Base-by-base conservation (phyloP, 2,113 vertebrate species). In the Morone saxatilis region DNA sequence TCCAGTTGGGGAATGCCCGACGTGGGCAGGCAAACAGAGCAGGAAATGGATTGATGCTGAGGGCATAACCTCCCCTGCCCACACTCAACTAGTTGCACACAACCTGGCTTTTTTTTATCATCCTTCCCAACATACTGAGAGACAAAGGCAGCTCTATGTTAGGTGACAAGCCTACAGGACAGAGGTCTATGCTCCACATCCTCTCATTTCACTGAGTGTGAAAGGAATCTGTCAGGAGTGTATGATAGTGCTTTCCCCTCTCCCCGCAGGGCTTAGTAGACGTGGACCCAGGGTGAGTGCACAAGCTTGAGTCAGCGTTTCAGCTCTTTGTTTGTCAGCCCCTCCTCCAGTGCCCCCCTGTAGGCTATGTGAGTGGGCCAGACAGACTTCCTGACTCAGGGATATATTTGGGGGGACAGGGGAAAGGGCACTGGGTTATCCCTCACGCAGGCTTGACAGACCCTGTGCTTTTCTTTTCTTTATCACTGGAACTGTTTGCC, bases 351-450 rank as follows among this genome's bases (percentile, higher is more conserved):
- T 13, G 43, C 53, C 82, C 84, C 82, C 81, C 88, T 79, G 65
- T 72, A 84, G 86, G 91, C 93, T 81, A 59, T 88, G 67, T 91
- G 91, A 94, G 91, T 59, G 77, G 79, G 85, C 90, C 88, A 87
- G 86, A 88, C 93, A 87, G 90, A 92, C 90, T 93, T 94, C 92
- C 94, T 95, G 94, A 95, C 92, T 95, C 91, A 94, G 94, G 92
- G 89, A 66, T 92, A 94, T 91, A 74, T 91, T 92, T 88, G 78
- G 74, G 78, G 65, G 78, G 76, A 22, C 54, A 54, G 76, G 68
- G 71, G 65, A 76, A 67, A 75, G 80, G 71, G 57, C 78, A 86
- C 8, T 12, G 20, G 76, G 79, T 81, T 83, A 86, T 76, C 61
- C 79, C 47, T 82, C 71, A 20, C 2, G 4, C 54, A 88, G 50